Evolutionary conservation across 2,797 vertebrate species (phyloP).

Genomic region (Glyptemys insculpta): DNA sequence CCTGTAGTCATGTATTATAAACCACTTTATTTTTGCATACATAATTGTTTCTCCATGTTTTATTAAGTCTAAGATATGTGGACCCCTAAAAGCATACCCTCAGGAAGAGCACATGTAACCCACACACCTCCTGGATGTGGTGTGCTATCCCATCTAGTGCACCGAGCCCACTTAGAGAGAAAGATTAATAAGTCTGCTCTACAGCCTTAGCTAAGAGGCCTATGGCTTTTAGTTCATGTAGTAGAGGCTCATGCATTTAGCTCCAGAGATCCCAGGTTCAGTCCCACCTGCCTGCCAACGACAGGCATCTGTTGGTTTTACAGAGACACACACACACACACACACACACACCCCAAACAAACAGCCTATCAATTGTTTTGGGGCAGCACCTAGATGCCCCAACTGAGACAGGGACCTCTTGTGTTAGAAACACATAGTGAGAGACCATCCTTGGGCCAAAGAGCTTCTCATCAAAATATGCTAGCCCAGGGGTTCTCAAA

Average conservation of each 20-base stretch:
- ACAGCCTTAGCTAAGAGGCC: no score
- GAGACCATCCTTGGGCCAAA: background rate
- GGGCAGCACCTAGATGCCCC: background rate
- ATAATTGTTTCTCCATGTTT: background rate
- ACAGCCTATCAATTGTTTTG: slow-evolving; percentile 4
- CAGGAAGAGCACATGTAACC: background rate
- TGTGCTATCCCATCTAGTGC: no score
- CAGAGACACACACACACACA: no score
- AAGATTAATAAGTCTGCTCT: no score
- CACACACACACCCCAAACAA: background rate
- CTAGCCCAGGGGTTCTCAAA: no score
- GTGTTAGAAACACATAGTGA: background rate
- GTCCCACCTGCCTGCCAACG: no score
- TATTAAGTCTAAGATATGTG: rapidly evolving
- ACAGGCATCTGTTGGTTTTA: no score
- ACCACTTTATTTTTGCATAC: background rate
- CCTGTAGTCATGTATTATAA: background rate
- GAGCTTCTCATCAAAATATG: background rate
- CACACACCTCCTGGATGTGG: no score
- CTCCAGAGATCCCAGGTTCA: no score
- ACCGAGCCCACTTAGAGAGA: no score
- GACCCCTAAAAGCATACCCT: background rate
- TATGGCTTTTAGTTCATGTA: no score
- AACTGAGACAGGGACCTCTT: background rate
- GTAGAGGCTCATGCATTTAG: no score